Evolutionary conservation across 2,113 vertebrate genomes (phyloP).

Genomic region (Gulo gulo): DNA sequence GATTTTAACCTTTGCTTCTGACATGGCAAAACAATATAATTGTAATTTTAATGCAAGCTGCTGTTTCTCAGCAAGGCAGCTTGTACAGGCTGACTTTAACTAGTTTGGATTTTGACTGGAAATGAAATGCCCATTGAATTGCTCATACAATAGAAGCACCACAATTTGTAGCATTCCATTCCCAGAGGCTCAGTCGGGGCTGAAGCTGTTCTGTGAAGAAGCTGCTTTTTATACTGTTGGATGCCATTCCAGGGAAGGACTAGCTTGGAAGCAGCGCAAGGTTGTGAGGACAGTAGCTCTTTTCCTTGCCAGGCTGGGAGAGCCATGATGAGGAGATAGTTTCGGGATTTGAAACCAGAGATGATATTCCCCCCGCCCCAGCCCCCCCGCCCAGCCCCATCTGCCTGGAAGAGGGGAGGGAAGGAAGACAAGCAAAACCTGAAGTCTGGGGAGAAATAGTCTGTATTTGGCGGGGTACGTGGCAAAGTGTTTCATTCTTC

Average conservation of each 20-base stretch:
- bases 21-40: slow-evolving; percentile 82
- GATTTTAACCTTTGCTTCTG: slow-evolving; percentile 86
- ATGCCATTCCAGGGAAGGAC: slow-evolving; percentile 50
- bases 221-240: slow-evolving; percentile 37
- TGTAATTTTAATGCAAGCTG: slow-evolving; percentile 81
- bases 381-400: neutral
- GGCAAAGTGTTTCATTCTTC: neutral
- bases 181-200: neutral
- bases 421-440: neutral
- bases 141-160: slow-evolving; percentile 67
- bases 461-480: neutral
- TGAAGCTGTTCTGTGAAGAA: slow-evolving; percentile 51
- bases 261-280: neutral
- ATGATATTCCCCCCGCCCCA: neutral
- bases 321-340: neutral
- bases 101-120: slow-evolving; percentile 77
- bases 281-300: slow-evolving; percentile 11
- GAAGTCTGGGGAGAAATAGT: neutral
- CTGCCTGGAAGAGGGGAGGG: neutral
- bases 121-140: slow-evolving; percentile 74
- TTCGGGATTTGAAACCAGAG: neutral
- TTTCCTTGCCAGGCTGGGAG: neutral
- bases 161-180: slow-evolving; percentile 60
- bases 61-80: slow-evolving; percentile 68
- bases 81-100: slow-evolving; percentile 69